These are phyloP conservation scores for Drosophila nigromelanica DNA, from an alignment of 1,140 invertebrate species.

Conservation along the genomic window DNA sequence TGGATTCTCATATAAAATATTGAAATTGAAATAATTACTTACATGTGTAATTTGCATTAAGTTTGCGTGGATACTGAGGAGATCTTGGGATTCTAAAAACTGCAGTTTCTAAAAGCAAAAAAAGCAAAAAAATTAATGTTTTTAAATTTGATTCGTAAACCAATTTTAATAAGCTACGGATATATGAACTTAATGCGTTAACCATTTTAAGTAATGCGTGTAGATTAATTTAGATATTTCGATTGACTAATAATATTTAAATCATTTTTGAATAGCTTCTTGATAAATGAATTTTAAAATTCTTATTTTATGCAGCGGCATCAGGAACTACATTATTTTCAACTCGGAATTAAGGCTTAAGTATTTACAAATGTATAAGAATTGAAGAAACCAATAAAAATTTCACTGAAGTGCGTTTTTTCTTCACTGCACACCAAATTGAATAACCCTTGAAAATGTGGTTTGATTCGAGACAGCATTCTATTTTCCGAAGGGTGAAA, in stretches of 20 bases:
- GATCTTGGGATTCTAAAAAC: constrained; percentile 46
- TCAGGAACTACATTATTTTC: not conserved
- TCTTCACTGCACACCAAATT: constrained; percentile 24
- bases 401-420: constrained; percentile 17
- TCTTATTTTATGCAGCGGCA: not conserved
- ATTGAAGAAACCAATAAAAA: constrained; percentile 25
- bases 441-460: constrained; percentile 50
- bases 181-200: no score
- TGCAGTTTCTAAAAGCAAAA: constrained; percentile 38
- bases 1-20: no score
- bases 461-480: constrained; percentile 3
- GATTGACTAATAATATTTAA: no score
- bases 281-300: not conserved
- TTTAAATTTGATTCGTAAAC: not conserved
- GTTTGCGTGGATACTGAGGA: constrained; percentile 40
- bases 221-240: no score
- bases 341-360: not conserved
- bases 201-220: no score
- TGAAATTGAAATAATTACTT: constrained; percentile 18
- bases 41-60: constrained; percentile 69
- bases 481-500: constrained; percentile 35
- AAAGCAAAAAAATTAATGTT: not conserved
- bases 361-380: constrained; percentile 1
- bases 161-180: no score
- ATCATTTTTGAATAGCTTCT: not conserved